Base-by-base conservation (phyloP, 2,797 vertebrate genomes). In the Alectoris magna region DNA sequence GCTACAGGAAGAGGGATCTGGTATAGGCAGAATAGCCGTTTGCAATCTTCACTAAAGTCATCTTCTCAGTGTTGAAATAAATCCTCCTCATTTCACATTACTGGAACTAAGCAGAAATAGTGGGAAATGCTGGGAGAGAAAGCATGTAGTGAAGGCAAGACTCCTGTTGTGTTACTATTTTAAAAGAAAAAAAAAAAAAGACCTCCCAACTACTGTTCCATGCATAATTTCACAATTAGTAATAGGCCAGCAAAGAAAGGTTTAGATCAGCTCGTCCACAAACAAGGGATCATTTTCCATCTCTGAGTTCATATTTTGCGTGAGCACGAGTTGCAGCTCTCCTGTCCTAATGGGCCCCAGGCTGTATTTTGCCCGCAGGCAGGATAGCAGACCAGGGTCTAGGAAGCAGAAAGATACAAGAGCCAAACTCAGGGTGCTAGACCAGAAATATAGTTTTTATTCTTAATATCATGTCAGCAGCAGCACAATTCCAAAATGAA, bases 381-480 rank as follows among this genome's bases (percentile, higher is more conserved):
- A 41, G 56, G 71, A n/a, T 17, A 8, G 39, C 12, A 0, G 0
- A 7, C 31, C 55, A 63, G 26, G 64, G 70, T 43, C 17, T 11
- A 27, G 62, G 69, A 36, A 51, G 59, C 58, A 79, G 78, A 89
- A 95, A 62, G 64, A 90, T 39, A 59, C n/a, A 74, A 71, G 81
- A 97, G 69, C 63, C 93, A 94, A 76, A 95, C 76, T 27, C 90
- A 29, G 86, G 51, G 73, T 96, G 94, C 91, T 96, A 96, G 96
- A 93, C 89, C 95, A 96, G 96, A 96, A 97, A 96, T 97, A 96
- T 88, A 93, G 69, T 62, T 72, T 95, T 95, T 89, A 96, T 96
- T 96, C 90, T 95, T 94, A 78, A 41, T 91, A 91, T 88, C 66
- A 91, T 92, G 86, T 95, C 91, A 95, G 94, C 94, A 97, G 94